phyloP scores from a whole-genome alignment of 1,140 invertebrate genomes.

The Chironomus tepperi region DNA sequence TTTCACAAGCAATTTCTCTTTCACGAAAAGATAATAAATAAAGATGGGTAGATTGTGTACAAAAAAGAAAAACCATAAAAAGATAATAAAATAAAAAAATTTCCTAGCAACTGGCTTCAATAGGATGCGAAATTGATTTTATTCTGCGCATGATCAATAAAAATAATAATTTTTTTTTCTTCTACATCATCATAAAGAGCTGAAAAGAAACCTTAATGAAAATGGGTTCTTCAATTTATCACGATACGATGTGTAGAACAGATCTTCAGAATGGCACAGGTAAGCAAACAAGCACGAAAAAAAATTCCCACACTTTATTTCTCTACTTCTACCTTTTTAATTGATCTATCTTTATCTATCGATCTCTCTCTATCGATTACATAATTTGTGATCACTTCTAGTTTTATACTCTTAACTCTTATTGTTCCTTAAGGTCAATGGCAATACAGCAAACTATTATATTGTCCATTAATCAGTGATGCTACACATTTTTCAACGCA shows the following conservation, averaged over 20 bases:
- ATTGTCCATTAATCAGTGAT: too few species aligned
- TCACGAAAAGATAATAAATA: background rate
- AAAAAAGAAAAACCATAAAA: background rate
- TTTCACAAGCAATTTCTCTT: background rate
- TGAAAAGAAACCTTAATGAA: constrained; percentile 13
- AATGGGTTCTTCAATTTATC: constrained; percentile 9
- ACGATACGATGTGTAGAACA: background rate
- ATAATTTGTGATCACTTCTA: background rate
- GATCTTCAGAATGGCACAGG: background rate
- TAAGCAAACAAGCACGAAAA: background rate
- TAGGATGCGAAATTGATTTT: constrained; percentile 13
- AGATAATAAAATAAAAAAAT: constrained; percentile 1
- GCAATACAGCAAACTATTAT: background rate
- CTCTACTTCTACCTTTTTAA: background rate
- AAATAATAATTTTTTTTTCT: background rate
- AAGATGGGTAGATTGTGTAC: background rate
- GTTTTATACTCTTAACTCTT: background rate
- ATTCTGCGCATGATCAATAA: constrained; percentile 12
- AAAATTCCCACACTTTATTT: background rate
- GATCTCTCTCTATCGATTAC: constrained; percentile 6
- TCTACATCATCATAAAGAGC: background rate
- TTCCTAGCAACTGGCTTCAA: constrained; percentile 6
- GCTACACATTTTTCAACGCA: constrained; percentile 2
- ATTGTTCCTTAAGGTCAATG: background rate
- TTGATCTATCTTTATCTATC: background rate